Base-by-base conservation (phyloP, 2,888 invertebrate species). In the Aporophyla lueneburgensis region DNA sequence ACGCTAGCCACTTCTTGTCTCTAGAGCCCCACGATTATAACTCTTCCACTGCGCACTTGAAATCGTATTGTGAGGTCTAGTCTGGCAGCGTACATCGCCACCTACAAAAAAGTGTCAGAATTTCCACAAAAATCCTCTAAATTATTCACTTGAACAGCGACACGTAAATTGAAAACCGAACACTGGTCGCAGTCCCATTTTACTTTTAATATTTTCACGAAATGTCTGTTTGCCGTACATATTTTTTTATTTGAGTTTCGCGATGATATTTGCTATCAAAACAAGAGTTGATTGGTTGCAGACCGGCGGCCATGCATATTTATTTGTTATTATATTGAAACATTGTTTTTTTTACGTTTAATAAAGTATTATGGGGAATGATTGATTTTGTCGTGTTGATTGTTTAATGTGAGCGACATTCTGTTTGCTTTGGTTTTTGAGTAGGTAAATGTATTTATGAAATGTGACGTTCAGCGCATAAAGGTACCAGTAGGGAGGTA, bases 251-350 rank as follows among this genome's bases (percentile, higher is more conserved):
- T 88, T 89, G 87, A 58, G 33, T 62, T 69, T 10, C 40, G 46
- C 46, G 63, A 78, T 84, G 71, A 59, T 87, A 69, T 89, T 88
- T 87, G 83, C 84, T 68, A 7, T 74, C 74, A 81, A 81, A 89
- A 87, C 84, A 85, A 16, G 5, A 61, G 65, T 75, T 89, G 89
- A 89, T 88, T 89, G 89, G 75, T 58, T 70, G 61, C 58, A 16
- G 80, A 80, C 75, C 33, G 81, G 61, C 66, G 6, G 69, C 14
- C 33, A 27, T 62, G 70, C 70, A 68, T 74, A 70, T 76, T 71
- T 85, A 79, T 85, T 79, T 81, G 69, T 84, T 69, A 74, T 70
- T 66, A 65, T 56, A 72, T 51, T 71, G 40, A 40, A 59, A 62
- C 33, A 73, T 62, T 66, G 33, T 56, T 56, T 21, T 63, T 51